These are phyloP conservation scores for Pseudonaja textilis DNA, from an alignment of 2,113 vertebrate genomes.

Conservation along the genomic window DNA sequence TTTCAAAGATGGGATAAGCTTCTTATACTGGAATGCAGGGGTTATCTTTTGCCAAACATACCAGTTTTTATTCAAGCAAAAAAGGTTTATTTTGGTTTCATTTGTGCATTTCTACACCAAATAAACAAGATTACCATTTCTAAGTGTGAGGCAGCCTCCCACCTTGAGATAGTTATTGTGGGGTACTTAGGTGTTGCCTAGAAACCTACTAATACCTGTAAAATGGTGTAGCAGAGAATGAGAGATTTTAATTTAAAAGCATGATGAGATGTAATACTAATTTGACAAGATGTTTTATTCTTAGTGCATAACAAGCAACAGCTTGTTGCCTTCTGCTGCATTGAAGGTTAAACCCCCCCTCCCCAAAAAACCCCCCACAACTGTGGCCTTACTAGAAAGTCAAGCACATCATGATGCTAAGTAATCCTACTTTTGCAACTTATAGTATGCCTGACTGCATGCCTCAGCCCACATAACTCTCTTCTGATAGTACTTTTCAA, in stretches of 20 bases:
- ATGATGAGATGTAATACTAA: not conserved
- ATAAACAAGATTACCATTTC: not conserved
- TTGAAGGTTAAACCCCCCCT: not conserved
- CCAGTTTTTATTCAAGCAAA: no score
- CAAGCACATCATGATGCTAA: not conserved
- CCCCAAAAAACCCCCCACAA: no score
- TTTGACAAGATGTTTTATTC: not conserved
- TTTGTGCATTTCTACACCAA: not conserved
- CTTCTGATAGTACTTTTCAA: no score
- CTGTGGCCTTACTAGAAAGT: not conserved
- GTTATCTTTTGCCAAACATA: no score
- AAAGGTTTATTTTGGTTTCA: no score
- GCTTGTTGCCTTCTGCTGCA: not conserved
- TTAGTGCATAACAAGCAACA: not conserved
- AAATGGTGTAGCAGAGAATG: not conserved
- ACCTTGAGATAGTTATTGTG: not conserved
- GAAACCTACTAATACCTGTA: not conserved
- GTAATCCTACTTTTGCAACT: not conserved
- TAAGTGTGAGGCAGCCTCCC: not conserved
- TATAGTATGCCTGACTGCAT: not conserved
- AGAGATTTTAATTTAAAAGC: not conserved
- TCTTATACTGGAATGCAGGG: no score
- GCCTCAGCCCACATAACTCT: not conserved
- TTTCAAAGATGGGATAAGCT: no score
- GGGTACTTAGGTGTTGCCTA: not conserved